Evolutionary conservation across 2,113 vertebrate genomes (phyloP).

Genomic region (Plestiodon gilberti): DNA sequence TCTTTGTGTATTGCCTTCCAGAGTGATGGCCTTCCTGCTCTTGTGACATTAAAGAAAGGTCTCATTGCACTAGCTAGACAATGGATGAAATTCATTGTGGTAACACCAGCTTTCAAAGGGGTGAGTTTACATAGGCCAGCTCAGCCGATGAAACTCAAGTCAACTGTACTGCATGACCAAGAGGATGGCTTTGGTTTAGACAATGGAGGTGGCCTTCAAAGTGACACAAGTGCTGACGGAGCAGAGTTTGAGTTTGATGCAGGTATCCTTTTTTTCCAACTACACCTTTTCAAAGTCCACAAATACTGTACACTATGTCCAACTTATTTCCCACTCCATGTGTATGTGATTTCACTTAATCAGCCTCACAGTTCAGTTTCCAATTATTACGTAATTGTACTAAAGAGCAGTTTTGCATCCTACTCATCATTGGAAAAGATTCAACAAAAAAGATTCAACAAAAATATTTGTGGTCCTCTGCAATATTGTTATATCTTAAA

Average conservation of each 20-base stretch:
- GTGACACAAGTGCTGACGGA: constrained; percentile 96
- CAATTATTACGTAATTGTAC: not conserved
- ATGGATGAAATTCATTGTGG: constrained; percentile 99
- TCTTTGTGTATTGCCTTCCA: constrained; percentile 39
- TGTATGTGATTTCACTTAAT: too few relatives aligned
- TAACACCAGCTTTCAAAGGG: constrained; percentile 95
- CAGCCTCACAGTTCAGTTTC: too few relatives aligned
- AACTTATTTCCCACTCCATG: not conserved
- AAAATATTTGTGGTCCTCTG: not conserved
- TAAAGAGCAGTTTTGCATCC: not conserved
- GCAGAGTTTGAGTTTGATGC: constrained; percentile 98
- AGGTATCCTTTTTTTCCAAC: constrained; percentile 75
- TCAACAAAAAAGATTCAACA: too few relatives aligned
- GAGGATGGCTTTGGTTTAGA: constrained; percentile 85
- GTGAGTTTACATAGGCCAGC: constrained; percentile 89
- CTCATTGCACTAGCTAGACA: constrained; percentile 95
- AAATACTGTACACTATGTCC: not conserved
- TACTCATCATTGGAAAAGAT: not conserved
- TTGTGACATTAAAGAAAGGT: constrained; percentile 97
- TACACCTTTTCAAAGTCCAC: not conserved
- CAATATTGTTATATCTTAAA: not conserved
- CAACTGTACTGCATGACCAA: constrained; percentile 69
- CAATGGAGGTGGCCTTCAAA: constrained; percentile 89
- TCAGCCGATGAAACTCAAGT: constrained; percentile 84
- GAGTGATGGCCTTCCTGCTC: constrained; percentile 95